phyloP scores from a whole-genome alignment of 2,888 invertebrate genomes.

The Clepsis dumicolana region DNA sequence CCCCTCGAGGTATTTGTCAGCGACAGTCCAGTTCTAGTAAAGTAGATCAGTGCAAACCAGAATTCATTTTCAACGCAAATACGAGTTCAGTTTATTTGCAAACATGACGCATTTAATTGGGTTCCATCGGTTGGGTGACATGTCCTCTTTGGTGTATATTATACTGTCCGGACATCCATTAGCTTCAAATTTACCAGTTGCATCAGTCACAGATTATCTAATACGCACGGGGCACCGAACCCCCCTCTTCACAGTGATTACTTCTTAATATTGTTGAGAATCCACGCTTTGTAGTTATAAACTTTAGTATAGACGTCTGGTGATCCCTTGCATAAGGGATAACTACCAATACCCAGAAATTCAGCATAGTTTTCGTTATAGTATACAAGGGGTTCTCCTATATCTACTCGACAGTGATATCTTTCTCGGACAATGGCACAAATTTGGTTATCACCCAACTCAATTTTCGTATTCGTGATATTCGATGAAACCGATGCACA shows the following conservation, averaged over 20 bases:
- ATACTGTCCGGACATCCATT: too few relatives aligned
- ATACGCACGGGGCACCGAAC: too few relatives aligned
- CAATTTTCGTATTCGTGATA: neutral
- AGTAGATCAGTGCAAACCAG: neutral
- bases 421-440: neutral
- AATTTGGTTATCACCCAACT: neutral
- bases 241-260: too few relatives aligned
- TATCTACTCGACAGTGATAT: neutral
- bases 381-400: neutral
- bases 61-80: neutral
- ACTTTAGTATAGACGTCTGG: neutral
- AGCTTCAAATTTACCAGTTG: too few relatives aligned
- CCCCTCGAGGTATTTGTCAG: constrained; percentile 2
- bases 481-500: neutral
- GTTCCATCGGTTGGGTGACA: neutral
- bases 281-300: neutral
- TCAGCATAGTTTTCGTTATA: neutral
- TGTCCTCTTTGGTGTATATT: too few relatives aligned
- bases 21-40: neutral
- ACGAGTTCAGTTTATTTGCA: neutral
- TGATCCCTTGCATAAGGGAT: neutral
- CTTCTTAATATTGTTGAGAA: neutral
- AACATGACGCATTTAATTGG: neutral
- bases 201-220: too few relatives aligned
- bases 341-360: neutral